These are phyloP conservation scores for Rhopalosiphum padi DNA, from an alignment of 1,140 invertebrate genomes.

Conservation along the genomic window DNA sequence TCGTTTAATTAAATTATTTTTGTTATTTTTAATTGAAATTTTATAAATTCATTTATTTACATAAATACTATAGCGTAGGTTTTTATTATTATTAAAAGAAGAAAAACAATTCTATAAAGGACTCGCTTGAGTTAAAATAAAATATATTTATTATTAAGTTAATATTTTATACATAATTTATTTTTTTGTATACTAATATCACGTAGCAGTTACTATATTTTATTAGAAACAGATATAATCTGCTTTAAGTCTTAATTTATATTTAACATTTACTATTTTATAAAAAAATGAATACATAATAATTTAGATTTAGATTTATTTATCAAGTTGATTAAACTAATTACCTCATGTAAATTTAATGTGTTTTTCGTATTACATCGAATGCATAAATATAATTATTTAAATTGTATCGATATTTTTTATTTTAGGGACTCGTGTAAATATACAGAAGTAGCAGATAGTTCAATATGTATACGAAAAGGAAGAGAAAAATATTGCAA, in stretches of 20 bases:
- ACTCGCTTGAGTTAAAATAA: too few species aligned
- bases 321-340: neutral
- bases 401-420: neutral
- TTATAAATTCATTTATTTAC: neutral
- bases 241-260: neutral
- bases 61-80: neutral
- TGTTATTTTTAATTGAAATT: neutral
- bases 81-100: neutral
- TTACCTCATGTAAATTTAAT: neutral
- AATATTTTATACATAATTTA: too few species aligned
- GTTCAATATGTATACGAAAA: neutral
- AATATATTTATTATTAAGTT: too few species aligned
- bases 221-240: too few species aligned
- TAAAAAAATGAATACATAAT: neutral
- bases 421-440: neutral
- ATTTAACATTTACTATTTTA: neutral
- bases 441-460: neutral
- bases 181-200: too few species aligned
- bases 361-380: neutral
- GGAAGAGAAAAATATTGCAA: conserved; percentile 43
- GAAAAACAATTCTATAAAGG: neutral
- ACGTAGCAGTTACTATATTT: too few species aligned
- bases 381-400: neutral
- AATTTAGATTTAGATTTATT: too few species aligned
- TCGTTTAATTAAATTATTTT: neutral